Conservation (phyloP, 2,888 invertebrate species). For the Lasioglossum lativentre region DNA sequence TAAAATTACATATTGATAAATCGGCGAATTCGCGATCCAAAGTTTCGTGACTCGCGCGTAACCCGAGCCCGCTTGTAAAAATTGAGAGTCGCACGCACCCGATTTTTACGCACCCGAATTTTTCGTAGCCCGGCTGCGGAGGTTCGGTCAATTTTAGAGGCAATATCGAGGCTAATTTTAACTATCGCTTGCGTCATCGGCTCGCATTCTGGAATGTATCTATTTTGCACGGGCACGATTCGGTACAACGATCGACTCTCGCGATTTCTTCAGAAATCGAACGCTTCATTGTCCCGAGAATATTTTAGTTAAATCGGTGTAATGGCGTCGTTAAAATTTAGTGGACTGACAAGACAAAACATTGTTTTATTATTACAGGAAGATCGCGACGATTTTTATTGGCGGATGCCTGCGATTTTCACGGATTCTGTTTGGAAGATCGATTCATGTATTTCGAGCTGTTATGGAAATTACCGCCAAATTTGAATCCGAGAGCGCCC, state of each 20-base stretch:
- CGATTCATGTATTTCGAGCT: constrained; percentile 60
- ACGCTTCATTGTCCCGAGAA: background rate
- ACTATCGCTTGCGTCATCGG: constrained; percentile 55
- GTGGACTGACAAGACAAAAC: background rate
- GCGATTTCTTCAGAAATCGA: constrained; percentile 24
- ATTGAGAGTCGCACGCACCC: background rate
- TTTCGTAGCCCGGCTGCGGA: constrained; percentile 34
- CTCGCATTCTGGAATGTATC: constrained; percentile 39
- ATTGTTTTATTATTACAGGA: background rate
- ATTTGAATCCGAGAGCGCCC: constrained; percentile 32
- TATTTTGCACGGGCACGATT: constrained; percentile 26
- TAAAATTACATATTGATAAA: background rate
- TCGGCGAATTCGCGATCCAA: background rate
- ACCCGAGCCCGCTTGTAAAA: constrained; percentile 21
- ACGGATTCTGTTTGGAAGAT: background rate
- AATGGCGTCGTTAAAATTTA: background rate
- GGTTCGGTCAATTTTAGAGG: constrained; percentile 64
- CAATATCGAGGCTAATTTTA: constrained; percentile 71
- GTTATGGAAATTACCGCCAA: constrained; percentile 53
- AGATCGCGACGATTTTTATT: background rate
- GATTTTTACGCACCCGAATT: constrained; percentile 20
- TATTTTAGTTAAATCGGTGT: background rate
- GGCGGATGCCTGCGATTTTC: background rate
- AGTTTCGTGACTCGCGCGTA: constrained; percentile 8
- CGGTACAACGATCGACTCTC: background rate